These are phyloP conservation scores for Centropus unirufus DNA, from an alignment of 2,113 vertebrate species.

Conservation along the genomic window DNA sequence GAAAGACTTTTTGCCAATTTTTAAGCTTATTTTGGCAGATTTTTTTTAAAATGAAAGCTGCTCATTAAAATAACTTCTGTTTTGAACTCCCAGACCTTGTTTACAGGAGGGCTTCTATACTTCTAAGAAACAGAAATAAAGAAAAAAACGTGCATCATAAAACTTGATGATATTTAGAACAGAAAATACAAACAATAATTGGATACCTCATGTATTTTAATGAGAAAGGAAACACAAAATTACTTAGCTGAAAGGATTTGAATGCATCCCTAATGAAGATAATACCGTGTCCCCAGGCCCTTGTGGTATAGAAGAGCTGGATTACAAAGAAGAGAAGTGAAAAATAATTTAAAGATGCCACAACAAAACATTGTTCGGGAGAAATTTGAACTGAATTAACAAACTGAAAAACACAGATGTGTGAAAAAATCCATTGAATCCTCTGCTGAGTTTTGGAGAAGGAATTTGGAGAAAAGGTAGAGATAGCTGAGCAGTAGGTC, in stretches of 20 bases:
- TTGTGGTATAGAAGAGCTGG: not conserved
- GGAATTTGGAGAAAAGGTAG: not conserved
- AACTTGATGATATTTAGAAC: not conserved
- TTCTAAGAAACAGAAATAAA: slow-evolving; percentile 26
- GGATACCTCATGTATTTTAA: slow-evolving; percentile 33
- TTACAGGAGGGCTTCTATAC: not conserved
- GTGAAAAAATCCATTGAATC: not conserved
- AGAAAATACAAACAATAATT: not conserved
- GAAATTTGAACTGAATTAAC: not conserved
- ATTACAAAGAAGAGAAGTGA: slow-evolving; percentile 5
- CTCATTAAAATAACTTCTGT: slow-evolving; percentile 48
- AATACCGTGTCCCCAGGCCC: slow-evolving; percentile 11
- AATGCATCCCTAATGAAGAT: slow-evolving; percentile 35
- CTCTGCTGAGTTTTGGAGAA: not conserved
- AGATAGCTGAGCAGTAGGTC: not conserved
- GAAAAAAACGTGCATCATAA: not conserved
- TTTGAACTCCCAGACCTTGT: slow-evolving; percentile 4
- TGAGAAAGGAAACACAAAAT: slow-evolving; percentile 5
- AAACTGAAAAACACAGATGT: not conserved
- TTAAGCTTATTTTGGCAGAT: slow-evolving; percentile 26
- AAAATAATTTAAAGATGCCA: slow-evolving; percentile 14
- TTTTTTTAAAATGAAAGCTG: slow-evolving; percentile 43
- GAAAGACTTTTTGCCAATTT: not conserved
- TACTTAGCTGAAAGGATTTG: slow-evolving; percentile 24
- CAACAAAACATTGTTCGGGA: not conserved